Evolutionary conservation across 2,797 vertebrate genomes (phyloP).

Genomic region (Hemibagrus guttatus): DNA sequence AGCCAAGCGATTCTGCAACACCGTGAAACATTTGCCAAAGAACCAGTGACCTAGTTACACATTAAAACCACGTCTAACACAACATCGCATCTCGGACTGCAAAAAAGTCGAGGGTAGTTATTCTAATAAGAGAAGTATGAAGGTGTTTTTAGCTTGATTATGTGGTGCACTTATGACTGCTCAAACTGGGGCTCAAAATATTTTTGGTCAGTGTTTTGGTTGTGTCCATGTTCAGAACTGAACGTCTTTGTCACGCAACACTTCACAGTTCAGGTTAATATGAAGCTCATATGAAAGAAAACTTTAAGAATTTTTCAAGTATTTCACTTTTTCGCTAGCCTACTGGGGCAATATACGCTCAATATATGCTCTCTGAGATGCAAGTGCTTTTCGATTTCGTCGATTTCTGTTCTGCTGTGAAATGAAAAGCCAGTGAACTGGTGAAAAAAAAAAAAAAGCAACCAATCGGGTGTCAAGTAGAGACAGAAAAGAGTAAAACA

Average conservation of each 20-base stretch:
- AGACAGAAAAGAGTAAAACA: neutral
- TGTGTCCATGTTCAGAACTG: no score
- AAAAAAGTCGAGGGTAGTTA: neutral
- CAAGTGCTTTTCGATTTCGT: no score
- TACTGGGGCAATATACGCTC: no score
- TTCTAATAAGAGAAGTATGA: neutral
- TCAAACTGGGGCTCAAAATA: neutral
- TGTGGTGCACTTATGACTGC: neutral
- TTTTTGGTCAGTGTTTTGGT: neutral
- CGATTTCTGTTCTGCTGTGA: no score
- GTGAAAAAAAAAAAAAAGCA: no score
- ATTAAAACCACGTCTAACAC: conserved; percentile 44
- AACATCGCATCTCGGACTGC: neutral
- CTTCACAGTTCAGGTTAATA: no score
- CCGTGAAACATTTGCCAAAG: conserved; percentile 2
- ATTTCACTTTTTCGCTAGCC: no score
- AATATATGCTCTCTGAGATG: no score
- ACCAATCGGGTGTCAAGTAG: neutral
- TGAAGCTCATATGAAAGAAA: no score
- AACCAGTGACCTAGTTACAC: conserved; percentile 49
- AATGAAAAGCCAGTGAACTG: no score
- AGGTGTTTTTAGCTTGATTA: neutral
- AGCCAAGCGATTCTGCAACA: conserved; percentile 30
- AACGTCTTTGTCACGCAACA: no score
- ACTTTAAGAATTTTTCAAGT: no score